Base-by-base conservation (phyloP, 2,113 vertebrate genomes). In the Furnarius figulus region DNA sequence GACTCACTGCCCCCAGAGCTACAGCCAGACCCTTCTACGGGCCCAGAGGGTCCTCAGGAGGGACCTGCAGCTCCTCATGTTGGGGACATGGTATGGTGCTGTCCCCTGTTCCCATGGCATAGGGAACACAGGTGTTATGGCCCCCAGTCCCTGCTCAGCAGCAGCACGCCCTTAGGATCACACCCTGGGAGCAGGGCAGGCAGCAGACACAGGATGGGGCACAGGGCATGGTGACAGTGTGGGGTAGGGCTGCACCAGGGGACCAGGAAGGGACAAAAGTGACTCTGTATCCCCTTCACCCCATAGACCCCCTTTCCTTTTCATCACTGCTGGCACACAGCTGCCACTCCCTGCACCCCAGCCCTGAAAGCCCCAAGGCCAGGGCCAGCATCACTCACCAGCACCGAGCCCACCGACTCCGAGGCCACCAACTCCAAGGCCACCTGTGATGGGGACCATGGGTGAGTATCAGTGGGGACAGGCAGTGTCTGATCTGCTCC, bases 351-450 rank as follows among this genome's bases (percentile, higher is more conserved):
- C 71, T 11, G 47, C n/a, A 16, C 37, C 67, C 70, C 74, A 73
- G 37, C 55, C 70, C 58, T 7, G 65, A 31, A 27, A 72, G 16
- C 44, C 72, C 63, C 18, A 2, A 4, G 1, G 4, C 46, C 9
- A 3, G 15, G 37, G 17, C n/a, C 81, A 78, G 65, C 76, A 22
- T 47, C 89, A 94, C 94, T 95, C 75, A 96, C 96, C 97, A 8
- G 42, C 72, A 53, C 89, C 94, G 2, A 96, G 96, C 42, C 96
- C 96, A 30, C 95, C 93, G 0, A 73, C 53, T 70, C 94, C 94
- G 0, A 95, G 89, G 42, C 90, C 93, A 59, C 90, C 93, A 0
- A 92, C 66, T 70, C 94, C 96, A 0, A 97, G 74, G 33, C 61
- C 96, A 94, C 92, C 96, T 95, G 2, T 27, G 31, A 80, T 2